Evolutionary conservation across 92 coral and sea anemone species (phyloP), one percentile per base, ranked within the genome.

Genomic region (Micromussa lordhowensis): DNA sequence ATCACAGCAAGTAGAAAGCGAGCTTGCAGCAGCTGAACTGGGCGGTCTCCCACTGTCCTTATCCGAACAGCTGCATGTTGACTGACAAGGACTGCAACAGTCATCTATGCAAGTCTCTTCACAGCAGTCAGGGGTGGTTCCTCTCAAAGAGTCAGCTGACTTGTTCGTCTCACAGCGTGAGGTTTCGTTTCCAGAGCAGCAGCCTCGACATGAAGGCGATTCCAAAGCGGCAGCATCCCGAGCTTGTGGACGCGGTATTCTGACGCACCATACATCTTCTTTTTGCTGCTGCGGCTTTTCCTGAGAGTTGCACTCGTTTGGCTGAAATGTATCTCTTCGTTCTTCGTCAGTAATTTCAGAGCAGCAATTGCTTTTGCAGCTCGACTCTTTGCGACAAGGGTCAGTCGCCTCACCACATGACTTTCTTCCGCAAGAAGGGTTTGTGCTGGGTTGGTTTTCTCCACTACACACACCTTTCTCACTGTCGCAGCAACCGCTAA

Each of bases 181-280:
- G 51, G 29, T 35, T 80, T 63, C 84, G 48, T 26, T 81, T 17
- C 35, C 59, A 36, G 75, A 36, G 29, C 84, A 81, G 14, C 58
- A 81, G 57, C 78, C 78, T 82, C 66, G 48, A 82, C 59, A 28
- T 68, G 86, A 48, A 9, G 55, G 49, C 49, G 78, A 82, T 78
- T 70, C 78, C 63, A 28, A 34, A 15, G 61, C 22, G 53, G 35
- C 32, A 66, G 78, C 53, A 81, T n/a, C 68, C 44, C 18, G 44
- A 54, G 34, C 22, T 55, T 1, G 73, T n/a, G 26, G 28, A 21
- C 12, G 9, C 18, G 53, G 28, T 32, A 40, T 24, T 40, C 4
- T 70, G 14, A 40, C 57, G 11, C 85, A 15, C 24, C 58, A 66
- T 13, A 75, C 22, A 49, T 81, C 75, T 59, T 28, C 28, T 26